Conservation (phyloP, 2,113 vertebrate species). For the Holacanthus passer region DNA sequence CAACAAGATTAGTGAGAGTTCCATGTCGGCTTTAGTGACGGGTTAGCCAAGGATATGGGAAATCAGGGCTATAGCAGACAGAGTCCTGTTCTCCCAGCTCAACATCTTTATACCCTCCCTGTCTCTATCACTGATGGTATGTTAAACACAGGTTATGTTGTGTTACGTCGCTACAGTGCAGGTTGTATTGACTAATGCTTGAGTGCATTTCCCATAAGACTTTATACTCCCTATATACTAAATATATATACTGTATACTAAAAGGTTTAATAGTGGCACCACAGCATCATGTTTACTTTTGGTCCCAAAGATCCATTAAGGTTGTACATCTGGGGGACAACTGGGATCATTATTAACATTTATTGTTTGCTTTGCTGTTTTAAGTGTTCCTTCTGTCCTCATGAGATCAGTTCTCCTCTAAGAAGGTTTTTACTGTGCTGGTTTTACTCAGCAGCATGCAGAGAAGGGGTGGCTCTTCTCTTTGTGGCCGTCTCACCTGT, state of each 20-base stretch:
- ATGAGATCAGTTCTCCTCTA: neutral
- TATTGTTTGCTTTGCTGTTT: neutral
- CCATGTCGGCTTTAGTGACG: constrained; percentile 16
- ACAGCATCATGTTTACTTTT: constrained; percentile 11
- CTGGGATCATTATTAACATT: neutral
- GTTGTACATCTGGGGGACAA: neutral
- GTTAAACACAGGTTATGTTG: constrained; percentile 23
- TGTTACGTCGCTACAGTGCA: constrained; percentile 9
- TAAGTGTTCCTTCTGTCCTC: too few relatives aligned
- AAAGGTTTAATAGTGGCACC: constrained; percentile 39
- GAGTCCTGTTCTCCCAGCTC: constrained; percentile 9
- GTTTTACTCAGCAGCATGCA: neutral
- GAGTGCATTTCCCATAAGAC: constrained; percentile 33
- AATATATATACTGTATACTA: too few relatives aligned
- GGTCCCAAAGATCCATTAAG: constrained; percentile 10
- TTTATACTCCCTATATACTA: constrained; percentile 19
- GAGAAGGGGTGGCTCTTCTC: neutral
- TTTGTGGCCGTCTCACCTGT: constrained; percentile 84
- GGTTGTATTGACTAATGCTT: neutral
- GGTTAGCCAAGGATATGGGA: constrained; percentile 28
- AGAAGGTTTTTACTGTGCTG: too few relatives aligned
- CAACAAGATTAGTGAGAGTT: constrained; percentile 65
- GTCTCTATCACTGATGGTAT: neutral
- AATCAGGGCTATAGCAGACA: constrained; percentile 12
- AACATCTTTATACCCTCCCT: constrained; percentile 11